Conservation (phyloP, 1,140 invertebrate genomes). For the Neodiprion lecontei region DNA sequence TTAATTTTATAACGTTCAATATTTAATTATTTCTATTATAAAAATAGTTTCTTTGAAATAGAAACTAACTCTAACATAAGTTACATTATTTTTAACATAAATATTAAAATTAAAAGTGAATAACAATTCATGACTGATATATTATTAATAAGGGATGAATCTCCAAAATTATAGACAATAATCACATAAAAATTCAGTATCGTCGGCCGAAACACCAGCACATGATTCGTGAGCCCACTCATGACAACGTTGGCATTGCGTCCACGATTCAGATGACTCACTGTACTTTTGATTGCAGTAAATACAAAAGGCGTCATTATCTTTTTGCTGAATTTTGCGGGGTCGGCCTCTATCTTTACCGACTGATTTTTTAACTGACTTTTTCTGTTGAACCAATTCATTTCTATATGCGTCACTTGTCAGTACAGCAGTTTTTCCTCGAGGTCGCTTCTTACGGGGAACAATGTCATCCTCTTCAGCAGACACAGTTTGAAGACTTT, state of each 20-base stretch:
- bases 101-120: no score
- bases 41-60: no score
- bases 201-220: not conserved
- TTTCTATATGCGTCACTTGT: constrained; percentile 43
- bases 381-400: constrained; percentile 38
- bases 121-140: no score
- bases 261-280: constrained; percentile 18
- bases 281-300: constrained; percentile 8
- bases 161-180: no score
- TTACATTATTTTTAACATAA: no score
- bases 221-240: constrained; percentile 20
- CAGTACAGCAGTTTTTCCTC: constrained; percentile 44
- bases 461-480: constrained; percentile 3
- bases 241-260: constrained; percentile 21
- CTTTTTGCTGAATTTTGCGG: not conserved
- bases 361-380: constrained; percentile 9
- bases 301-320: not conserved
- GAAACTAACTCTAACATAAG: no score
- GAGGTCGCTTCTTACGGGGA: constrained; percentile 33
- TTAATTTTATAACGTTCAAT: no score
- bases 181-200: no score
- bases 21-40: no score
- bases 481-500: constrained; percentile 13
- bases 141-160: no score
- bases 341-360: constrained; percentile 9